Conservation (phyloP, 2,888 invertebrate genomes). For the Oxyteleia sp. region DNA sequence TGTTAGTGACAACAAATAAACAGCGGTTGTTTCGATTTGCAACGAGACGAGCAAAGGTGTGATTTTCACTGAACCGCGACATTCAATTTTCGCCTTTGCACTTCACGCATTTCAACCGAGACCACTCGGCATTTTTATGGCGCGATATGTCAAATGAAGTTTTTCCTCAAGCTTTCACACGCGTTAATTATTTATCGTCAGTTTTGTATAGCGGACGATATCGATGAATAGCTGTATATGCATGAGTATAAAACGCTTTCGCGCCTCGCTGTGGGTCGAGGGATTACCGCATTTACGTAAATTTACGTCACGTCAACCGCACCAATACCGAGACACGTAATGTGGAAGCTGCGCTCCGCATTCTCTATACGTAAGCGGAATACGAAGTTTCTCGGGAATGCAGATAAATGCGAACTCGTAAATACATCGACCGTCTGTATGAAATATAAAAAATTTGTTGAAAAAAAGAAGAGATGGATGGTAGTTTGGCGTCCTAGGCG, state of each 20-base stretch:
- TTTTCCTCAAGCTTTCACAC: slow-evolving; percentile 9
- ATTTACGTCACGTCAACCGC: slow-evolving; percentile 67
- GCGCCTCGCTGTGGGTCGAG: slow-evolving; percentile 50
- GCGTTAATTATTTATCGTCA: slow-evolving; percentile 57
- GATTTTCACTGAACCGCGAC: slow-evolving; percentile 23
- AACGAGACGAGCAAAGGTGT: neutral
- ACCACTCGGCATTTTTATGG: neutral
- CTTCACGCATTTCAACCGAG: neutral
- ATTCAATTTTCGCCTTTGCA: slow-evolving; percentile 23
- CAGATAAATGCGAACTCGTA: slow-evolving; percentile 68
- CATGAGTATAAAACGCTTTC: slow-evolving; percentile 59
- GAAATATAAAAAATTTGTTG: slow-evolving; percentile 62
- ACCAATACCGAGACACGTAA: slow-evolving; percentile 57
- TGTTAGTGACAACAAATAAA: slow-evolving; percentile 2
- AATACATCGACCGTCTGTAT: slow-evolving; percentile 63
- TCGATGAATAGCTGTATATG: slow-evolving; percentile 54
- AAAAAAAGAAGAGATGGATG: slow-evolving; percentile 45
- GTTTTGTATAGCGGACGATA: slow-evolving; percentile 35
- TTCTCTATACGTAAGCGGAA: slow-evolving; percentile 69
- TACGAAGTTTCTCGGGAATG: slow-evolving; percentile 71
- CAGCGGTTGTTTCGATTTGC: slow-evolving; percentile 15
- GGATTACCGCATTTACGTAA: slow-evolving; percentile 68
- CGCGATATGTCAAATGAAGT: slow-evolving; percentile 22
- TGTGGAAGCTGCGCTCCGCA: slow-evolving; percentile 57
- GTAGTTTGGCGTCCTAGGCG: slow-evolving; percentile 24